Evolutionary conservation across 2,888 invertebrate species (phyloP), one percentile per base, ranked within the genome.

Genomic region (Parnassius orleans): DNA sequence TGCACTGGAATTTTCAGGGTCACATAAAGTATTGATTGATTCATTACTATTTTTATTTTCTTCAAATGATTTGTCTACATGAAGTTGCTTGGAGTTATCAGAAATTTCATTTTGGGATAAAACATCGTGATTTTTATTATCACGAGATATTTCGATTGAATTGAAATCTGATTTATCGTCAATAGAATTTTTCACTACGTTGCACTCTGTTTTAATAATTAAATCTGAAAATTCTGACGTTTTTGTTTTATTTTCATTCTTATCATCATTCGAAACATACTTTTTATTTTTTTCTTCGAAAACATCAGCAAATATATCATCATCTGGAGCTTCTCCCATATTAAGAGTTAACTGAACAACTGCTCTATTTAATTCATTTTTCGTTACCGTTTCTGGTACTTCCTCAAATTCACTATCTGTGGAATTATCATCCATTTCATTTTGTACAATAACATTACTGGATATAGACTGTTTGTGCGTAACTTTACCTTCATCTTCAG

Each of bases 221-320:
- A 33, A 33, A 7, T 33, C 33, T 33, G 33, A 33, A 33, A 7
- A 33, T 19, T 19, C 24, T 12, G 3, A 12, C 1, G 12, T 24
- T 43, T 44, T 12, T 42, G 9, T 51, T 15, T 43, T 15, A 19
- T 15, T 41, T 9, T 47, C 33, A 47, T 57, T 43, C 14, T 42
- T 33, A 48, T 41, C 15, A 9, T 24, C 44, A 14, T 24, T 48
- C 7, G 33, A 10, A 43, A 43, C 24, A 10, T 52, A 12, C 14
- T 51, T 15, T 52, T 52, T 33, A 44, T 66, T 65, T 50, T 65
- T 69, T 41, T 66, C 59, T 43, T 67, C 70, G 79, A 95, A 96
- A 64, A 96, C 81, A 84, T 96, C 96, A n/a, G 94, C 94, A 86
- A 96, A 96, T 63, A 96, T 90, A 81, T 95, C 95, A 73, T 95